A percentile compares a stretch with the other conserved stretches of the same genome.
Evolutionary conservation across 2,113 vertebrate genomes (phyloP).

Genomic region (Charina bottae): DNA sequence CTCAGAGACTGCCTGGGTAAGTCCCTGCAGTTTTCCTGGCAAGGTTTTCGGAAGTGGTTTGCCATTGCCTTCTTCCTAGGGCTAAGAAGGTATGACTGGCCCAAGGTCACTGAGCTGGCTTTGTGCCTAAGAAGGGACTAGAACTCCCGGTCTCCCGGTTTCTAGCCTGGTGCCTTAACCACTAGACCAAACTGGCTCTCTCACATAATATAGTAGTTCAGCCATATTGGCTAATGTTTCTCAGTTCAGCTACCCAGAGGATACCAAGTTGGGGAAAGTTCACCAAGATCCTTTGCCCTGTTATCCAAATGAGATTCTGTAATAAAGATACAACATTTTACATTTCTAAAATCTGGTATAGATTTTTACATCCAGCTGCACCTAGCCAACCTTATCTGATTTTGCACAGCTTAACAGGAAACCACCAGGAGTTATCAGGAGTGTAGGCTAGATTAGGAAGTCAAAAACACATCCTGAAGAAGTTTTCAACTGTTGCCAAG

Average conservation of each 20-base stretch:
- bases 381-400: neutral
- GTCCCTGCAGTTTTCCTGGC: no score
- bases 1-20: no score
- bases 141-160: no score
- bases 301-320: neutral
- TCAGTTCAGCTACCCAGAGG: neutral
- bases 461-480: neutral
- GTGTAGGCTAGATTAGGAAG: neutral
- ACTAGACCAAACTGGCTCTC: no score
- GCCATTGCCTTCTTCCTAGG: no score
- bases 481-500: neutral
- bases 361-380: neutral
- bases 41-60: no score
- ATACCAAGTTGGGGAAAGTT: neutral
- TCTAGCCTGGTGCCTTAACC: no score
- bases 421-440: neutral
- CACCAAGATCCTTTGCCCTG: neutral
- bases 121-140: no score
- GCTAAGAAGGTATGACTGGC: no score
- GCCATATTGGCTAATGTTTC: neutral
- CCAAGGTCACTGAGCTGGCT: no score
- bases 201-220: neutral
- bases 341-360: neutral
- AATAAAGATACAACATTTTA: neutral
- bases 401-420: neutral